Evolutionary conservation across 1,140 invertebrate species (phyloP), one percentile per base, ranked within the genome.

Genomic region (Panagrolaimus sp.): DNA sequence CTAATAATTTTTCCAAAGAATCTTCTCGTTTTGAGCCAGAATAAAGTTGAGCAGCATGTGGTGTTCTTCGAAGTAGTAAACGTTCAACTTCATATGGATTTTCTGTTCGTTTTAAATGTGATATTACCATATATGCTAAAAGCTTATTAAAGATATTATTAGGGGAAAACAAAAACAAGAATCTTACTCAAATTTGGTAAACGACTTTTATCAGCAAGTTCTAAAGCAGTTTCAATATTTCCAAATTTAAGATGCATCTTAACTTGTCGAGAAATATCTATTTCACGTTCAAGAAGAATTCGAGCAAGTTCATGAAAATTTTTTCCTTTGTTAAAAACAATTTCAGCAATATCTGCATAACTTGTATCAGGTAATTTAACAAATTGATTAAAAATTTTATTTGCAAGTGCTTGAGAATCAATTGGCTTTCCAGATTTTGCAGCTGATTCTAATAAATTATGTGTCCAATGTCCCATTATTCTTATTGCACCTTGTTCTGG

Each of bases 101-200:
- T n/a, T 43, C n/a, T 9, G 16, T 47, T 14, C 46, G 61, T 1
- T 64, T 63, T 38, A 73, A 51, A 46, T 73, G 71, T 5, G 61
- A 62, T n/a, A 73, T 44, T 25, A 73, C 71, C 31, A 72, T 45
- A 48, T 70, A 70, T 9, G 72, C 71, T 73, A 44, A 72, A 73
- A 51, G n/a, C n/a, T n/a, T n/a, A 44, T 14, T 20, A 16, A 27
- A 66, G 31, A 9, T 13, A 47, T 16, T 23, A 5, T 14, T 25
- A 16, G n/a, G n/a, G n/a, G n/a, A n/a, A n/a, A 16, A 48, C 9
- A 27, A 16, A 16, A 44, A 1, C 23, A 43, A 61, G 31, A n/a
- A 13, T n/a, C 71, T 63, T 48, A 73, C 71, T 46, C 46, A 73
- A 72, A 64, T 73, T 70, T 9, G 71, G 71, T 14, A 65, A 64